A percentile compares a stretch with the other conserved stretches of the same genome.
These are phyloP conservation scores for Rhabdophis nuchalis DNA, from an alignment of 2,797 vertebrate genomes.

Conservation along the genomic window DNA sequence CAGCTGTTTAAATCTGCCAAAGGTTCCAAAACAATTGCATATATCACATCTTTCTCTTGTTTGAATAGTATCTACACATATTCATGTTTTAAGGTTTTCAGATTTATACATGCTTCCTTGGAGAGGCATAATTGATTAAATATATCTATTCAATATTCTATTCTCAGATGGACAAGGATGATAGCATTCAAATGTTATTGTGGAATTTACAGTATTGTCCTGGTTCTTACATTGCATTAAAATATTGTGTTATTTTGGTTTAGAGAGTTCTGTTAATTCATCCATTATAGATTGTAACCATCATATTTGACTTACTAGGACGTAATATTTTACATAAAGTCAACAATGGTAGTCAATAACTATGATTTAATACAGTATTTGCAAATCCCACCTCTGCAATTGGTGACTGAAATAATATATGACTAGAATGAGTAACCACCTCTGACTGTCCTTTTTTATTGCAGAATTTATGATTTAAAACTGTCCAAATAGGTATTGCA, in stretches of 20 bases:
- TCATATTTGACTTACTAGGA: neutral
- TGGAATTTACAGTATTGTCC: neutral
- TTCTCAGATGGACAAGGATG: neutral
- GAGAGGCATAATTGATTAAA: neutral
- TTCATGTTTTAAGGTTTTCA: neutral
- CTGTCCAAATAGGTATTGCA: neutral
- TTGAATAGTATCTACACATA: too few relatives aligned
- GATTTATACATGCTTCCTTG: neutral
- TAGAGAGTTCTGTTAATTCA: neutral
- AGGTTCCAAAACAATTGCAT: constrained; percentile 4
- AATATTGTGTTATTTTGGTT: neutral
- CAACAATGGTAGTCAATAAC: neutral
- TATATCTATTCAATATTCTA: neutral
- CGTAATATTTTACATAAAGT: neutral
- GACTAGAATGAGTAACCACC: neutral
- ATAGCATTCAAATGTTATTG: neutral
- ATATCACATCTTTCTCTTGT: neutral
- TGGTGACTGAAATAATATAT: neutral
- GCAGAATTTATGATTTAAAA: neutral
- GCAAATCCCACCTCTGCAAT: neutral
- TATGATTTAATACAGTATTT: neutral
- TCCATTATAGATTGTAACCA: neutral
- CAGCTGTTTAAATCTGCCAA: constrained; percentile 61
- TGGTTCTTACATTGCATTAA: neutral
- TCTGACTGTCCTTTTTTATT: neutral